Percentiles rank a stretch among this genome's conserved stretches.
Evolutionary conservation across 2,888 invertebrate genomes (phyloP).

Genomic region (Brenthis hecate): DNA sequence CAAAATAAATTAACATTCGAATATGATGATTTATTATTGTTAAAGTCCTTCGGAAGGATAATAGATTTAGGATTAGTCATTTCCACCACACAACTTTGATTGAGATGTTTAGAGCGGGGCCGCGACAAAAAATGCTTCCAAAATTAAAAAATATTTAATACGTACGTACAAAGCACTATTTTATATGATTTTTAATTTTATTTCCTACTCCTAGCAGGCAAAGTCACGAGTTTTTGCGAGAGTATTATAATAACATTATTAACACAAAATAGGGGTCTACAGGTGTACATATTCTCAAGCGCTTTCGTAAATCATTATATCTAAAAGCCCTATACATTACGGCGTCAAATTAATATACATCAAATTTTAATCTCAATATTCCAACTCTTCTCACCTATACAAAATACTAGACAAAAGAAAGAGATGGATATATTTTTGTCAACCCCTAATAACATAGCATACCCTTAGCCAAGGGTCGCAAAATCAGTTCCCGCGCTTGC

Average conservation of each 20-base stretch:
- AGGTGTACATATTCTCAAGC: constrained; percentile 1
- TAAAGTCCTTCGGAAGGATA: too few relatives aligned
- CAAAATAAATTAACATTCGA: too few relatives aligned
- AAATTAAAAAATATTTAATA: too few relatives aligned
- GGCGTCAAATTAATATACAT: not conserved
- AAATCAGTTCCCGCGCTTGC: constrained; percentile 68
- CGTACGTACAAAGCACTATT: too few relatives aligned
- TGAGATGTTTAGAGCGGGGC: too few relatives aligned
- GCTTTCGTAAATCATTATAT: constrained; percentile 7
- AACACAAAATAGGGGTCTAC: not conserved
- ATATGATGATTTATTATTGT: too few relatives aligned
- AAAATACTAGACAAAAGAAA: constrained; percentile 37
- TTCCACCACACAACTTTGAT: too few relatives aligned
- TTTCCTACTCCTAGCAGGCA: too few relatives aligned
- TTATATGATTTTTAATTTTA: too few relatives aligned
- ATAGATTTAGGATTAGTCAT: too few relatives aligned
- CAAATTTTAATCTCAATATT: constrained; percentile 18
- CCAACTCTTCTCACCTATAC: constrained; percentile 25
- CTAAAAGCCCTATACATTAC: constrained; percentile 3
- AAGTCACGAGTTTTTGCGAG: not conserved
- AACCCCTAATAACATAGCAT: constrained; percentile 41
- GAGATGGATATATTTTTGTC: constrained; percentile 42
- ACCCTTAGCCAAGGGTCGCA: constrained; percentile 48
- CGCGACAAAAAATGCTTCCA: too few relatives aligned
- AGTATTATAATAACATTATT: not conserved